Base-by-base conservation (phyloP, 1,140 invertebrate genomes). In the Oedothorax gibbosus region DNA sequence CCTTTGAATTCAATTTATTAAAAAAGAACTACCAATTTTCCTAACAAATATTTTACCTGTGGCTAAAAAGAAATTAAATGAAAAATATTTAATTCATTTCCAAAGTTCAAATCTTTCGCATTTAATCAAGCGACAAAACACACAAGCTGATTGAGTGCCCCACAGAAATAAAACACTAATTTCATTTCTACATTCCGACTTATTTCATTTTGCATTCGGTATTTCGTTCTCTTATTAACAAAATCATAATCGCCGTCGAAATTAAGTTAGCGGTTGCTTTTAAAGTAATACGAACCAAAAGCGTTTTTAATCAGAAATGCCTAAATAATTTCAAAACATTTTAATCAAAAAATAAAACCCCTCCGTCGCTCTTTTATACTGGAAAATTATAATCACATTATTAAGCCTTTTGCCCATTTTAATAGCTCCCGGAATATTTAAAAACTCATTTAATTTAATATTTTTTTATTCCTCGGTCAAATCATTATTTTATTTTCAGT, bases 401-500 rank as follows among this genome's bases (percentile, higher is more conserved):
- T 66, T 81, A 81, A 81, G 60, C 57, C 75, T 62, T n/a, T 65
- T 50, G 75, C 75, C 51, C 14, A 64, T 77, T 77, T 77, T 77
- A 77, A 81, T 54, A 81, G 66, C 78, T 81, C 54, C 7, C 53
- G 8, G 66, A 71, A 71, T 81, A 20, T 81, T 81, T 71, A 81
- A 81, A 81, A 81, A 81, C 78, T 81, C 78, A 60, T 81, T 81
- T 81, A 81, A 81, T 64, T 81, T 81, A 68, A 68, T n/a, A n/a
- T 54, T 66, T 71, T 60, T 14, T 62, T n/a, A 8, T 81, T 81
- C 21, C 65, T 77, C 15, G 15, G 60, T 56, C 53, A 35, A 35
- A 35, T 69, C 62, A n/a, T 69, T 66, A 66, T 81, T 81, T 81
- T 79, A 79, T 68, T 68, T 62, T 54, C 15, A 66, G 35, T 21